phyloP scores from a whole-genome alignment of 2,797 vertebrate species.

The Darevskia mixta region DNA sequence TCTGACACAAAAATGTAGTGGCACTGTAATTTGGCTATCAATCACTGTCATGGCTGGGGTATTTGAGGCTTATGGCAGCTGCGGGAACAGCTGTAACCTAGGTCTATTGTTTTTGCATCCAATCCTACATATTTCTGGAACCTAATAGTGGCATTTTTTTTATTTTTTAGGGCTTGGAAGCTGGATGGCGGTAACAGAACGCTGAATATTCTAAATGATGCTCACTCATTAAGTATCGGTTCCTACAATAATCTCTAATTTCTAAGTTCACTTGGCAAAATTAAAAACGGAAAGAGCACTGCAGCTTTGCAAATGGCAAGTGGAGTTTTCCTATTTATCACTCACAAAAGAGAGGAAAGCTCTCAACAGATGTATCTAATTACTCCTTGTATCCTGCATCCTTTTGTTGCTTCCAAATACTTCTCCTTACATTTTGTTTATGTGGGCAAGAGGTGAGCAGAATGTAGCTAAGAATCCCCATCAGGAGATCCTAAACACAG shows the following conservation, averaged over 20 bases:
- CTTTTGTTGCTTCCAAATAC: conserved; percentile 52
- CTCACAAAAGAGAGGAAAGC: conserved; percentile 61
- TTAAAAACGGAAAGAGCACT: conserved; percentile 64
- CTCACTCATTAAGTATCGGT: conserved; percentile 73
- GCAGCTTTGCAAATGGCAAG: conserved; percentile 62
- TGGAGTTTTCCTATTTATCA: conserved; percentile 60
- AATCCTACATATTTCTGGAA: conserved; percentile 55
- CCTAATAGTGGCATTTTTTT: conserved; percentile 57
- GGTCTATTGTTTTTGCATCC: conserved; percentile 68
- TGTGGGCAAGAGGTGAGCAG: neutral
- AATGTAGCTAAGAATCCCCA: neutral
- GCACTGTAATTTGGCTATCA: conserved; percentile 78
- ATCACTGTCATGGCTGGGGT: conserved; percentile 74
- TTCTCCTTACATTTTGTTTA: conserved; percentile 3
- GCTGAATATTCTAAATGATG: conserved; percentile 71
- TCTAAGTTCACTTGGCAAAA: conserved; percentile 75
- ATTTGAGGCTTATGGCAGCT: conserved; percentile 74
- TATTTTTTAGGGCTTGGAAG: conserved; percentile 55
- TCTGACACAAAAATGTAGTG: conserved; percentile 76
- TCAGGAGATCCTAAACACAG: neutral
- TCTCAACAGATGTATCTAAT: conserved; percentile 72
- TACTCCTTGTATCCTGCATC: conserved; percentile 54
- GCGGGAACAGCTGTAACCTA: conserved; percentile 76
- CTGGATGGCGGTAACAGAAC: conserved; percentile 53
- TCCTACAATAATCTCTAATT: conserved; percentile 76